phyloP scores from a whole-genome alignment of 2,113 vertebrate species.

The Glaucomys volans region DNA sequence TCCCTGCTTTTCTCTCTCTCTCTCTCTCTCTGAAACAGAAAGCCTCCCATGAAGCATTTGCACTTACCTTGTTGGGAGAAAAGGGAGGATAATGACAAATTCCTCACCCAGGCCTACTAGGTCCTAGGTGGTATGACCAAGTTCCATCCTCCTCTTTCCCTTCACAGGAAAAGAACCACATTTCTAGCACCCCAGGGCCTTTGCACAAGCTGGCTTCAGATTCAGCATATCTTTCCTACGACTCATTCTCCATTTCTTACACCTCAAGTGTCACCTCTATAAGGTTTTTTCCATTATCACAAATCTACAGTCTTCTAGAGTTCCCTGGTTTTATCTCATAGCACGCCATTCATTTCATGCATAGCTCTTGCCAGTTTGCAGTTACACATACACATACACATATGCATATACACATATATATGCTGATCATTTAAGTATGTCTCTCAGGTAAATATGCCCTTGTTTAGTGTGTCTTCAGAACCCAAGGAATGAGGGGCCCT shows the following conservation, averaged over 20 bases:
- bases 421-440: neutral
- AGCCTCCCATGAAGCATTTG: neutral
- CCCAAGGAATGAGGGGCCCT: neutral
- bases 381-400: no score
- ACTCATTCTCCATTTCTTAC: neutral
- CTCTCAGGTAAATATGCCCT: neutral
- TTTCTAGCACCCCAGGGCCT: neutral
- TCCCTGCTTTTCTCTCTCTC: no score
- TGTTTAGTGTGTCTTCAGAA: conserved; percentile 10
- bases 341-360: neutral
- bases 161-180: neutral
- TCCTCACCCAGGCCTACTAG: neutral
- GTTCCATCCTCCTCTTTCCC: no score
- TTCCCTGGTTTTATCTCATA: neutral
- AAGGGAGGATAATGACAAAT: neutral
- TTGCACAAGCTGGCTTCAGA: neutral
- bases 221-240: neutral
- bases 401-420: neutral
- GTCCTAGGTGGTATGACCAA: neutral
- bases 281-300: neutral
- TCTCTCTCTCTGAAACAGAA: neutral
- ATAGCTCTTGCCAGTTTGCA: neutral
- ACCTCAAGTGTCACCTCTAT: neutral
- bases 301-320: neutral
- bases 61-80: neutral